Evolutionary conservation across 2,888 invertebrate genomes (phyloP).

Genomic region (Myathropa florea): DNA sequence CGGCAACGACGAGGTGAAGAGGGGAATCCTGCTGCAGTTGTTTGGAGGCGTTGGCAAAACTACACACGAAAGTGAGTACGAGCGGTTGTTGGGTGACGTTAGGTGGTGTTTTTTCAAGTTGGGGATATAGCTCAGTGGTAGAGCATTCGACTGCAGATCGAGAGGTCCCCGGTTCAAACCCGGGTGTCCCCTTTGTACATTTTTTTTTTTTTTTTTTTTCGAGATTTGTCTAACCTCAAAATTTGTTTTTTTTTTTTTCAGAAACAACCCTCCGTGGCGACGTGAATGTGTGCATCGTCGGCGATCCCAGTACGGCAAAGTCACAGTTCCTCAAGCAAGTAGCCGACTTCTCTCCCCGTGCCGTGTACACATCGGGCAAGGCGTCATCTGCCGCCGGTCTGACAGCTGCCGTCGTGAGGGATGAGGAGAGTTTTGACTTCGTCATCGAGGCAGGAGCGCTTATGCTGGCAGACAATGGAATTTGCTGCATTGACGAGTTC

Average conservation of each 20-base stretch:
- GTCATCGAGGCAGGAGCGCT: constrained; percentile 99
- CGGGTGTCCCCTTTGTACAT: constrained; percentile 72
- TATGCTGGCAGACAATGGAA: constrained; percentile 99
- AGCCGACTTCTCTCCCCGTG: constrained; percentile 95
- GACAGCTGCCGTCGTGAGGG: constrained; percentile 98
- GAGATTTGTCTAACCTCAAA: background rate
- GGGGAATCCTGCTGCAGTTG: constrained; percentile 94
- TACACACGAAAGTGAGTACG: constrained; percentile 87
- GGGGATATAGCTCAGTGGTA: constrained; percentile 75
- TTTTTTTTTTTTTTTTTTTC: constrained; percentile 33
- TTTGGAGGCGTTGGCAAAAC: constrained; percentile 98
- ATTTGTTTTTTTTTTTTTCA: constrained; percentile 75
- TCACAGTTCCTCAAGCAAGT: constrained; percentile 98
- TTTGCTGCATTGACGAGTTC: constrained; percentile 99
- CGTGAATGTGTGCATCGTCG: constrained; percentile 98
- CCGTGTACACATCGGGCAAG: constrained; percentile 99
- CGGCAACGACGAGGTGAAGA: constrained; percentile 97
- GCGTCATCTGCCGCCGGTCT: constrained; percentile 98
- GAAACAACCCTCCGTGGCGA: constrained; percentile 96
- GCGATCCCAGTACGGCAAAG: constrained; percentile 99
- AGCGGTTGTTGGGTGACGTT: background rate
- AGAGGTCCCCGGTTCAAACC: constrained; percentile 75
- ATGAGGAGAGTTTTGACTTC: constrained; percentile 98
- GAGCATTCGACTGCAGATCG: constrained; percentile 76
- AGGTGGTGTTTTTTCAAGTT: background rate